Evolutionary conservation across 1,140 invertebrate genomes (phyloP), one percentile per base, ranked within the genome.

Genomic region (Tetragonula clypearis): DNA sequence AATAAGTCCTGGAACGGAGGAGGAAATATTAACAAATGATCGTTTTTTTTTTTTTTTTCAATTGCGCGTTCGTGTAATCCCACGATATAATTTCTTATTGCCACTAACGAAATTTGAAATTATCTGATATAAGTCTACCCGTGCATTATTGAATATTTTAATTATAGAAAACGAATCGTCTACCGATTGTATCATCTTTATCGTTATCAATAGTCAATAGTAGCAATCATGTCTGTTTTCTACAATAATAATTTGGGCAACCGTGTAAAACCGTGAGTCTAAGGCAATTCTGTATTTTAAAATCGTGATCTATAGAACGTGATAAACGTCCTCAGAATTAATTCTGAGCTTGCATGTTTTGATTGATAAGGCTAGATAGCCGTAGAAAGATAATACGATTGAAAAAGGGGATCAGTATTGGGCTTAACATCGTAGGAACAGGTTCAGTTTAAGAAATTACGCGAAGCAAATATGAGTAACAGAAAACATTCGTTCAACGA

Each of bases 311-410:
- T 26, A 83, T 83, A 60, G 21, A 68, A 26, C 2, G 0, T 11
- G 83, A 89, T 88, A 88, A 79, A 86, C 23, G 19, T 26, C 58
- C 65, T 15, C 66, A 55, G 68, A 80, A 89, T 79, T 79, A 75
- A 79, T 82, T 79, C 41, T 53, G 58, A 15, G 74, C 30, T 62
- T 35, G 41, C 30, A 82, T 68, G 76, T 84, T 84, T 85, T 77
- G 74, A 79, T 84, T 76, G 88, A 90, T 90, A 90, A 90, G 82
- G 60, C 26, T 23, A 23, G 79, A 87, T 85, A 87, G 17, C 60
- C 56, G 23, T 35, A 73, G 66, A 1, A 15, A 21, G 72, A 35
- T 85, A 89, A 68, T 41, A 55, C n/a, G 56, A 85, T 72, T 73
- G 73, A 23, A 68, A 79, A 80, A 60, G 11, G 15, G n/a, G 15